These are phyloP conservation scores for Stenichneumon culpator DNA, from an alignment of 2,888 invertebrate genomes.

Conservation along the genomic window DNA sequence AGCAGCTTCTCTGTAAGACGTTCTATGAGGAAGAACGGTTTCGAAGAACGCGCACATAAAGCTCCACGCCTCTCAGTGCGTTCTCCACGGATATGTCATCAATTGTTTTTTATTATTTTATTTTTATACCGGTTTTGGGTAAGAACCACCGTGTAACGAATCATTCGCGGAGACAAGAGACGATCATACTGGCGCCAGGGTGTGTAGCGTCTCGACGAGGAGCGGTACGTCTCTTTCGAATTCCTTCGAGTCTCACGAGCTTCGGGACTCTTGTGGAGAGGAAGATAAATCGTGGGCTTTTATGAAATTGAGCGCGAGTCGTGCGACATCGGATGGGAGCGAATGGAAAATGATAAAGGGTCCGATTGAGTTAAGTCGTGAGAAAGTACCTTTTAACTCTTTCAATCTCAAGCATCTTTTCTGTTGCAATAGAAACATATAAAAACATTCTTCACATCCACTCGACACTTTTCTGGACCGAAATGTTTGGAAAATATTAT, in stretches of 20 bases:
- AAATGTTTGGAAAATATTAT: no score
- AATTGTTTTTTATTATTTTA: background rate
- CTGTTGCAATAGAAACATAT: no score
- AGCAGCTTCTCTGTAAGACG: background rate
- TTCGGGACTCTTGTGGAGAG: background rate
- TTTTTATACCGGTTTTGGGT: background rate
- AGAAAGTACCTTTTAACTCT: no score
- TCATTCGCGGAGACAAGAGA: background rate
- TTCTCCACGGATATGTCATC: background rate
- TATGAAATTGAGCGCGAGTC: background rate
- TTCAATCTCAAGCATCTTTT: no score
- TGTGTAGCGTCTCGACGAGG: background rate
- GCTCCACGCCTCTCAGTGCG: background rate
- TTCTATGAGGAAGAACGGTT: background rate
- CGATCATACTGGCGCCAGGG: constrained; percentile 7
- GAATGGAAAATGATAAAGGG: background rate
- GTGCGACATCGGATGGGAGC: background rate
- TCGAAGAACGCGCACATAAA: background rate
- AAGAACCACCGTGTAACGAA: background rate
- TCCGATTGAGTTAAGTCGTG: background rate
- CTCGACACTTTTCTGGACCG: no score
- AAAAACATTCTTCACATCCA: no score
- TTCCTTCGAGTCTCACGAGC: background rate
- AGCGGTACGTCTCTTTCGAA: constrained; percentile 1
- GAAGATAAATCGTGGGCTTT: background rate